Base-by-base conservation (phyloP, 2,888 invertebrate genomes). In the Parnassius smintheus region DNA sequence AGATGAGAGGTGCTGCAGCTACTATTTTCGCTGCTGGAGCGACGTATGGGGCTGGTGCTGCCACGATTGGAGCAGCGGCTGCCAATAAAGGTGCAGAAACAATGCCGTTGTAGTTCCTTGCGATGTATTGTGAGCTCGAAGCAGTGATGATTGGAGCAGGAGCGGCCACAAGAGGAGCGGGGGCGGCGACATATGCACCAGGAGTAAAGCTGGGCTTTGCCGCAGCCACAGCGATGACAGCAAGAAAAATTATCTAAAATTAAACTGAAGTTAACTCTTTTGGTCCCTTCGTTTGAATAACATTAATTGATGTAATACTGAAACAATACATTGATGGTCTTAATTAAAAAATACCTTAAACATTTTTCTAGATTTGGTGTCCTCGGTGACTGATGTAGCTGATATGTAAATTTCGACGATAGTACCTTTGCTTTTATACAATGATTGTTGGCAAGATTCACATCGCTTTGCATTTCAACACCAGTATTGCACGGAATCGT, bases 101-200 rank as follows among this genome's bases (percentile, higher is more conserved):
- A 25, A 80, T 55, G 2, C 85, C 83, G 71, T 95, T 94, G 85
- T 93, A 92, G 77, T 94, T 94, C 69, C 94, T 91, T 25, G 94
- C 89, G 71, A 94, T 81, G 64, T 94, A 93, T 78, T 95, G 94
- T 12, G 93, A 93, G 82, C 94, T 94, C 72, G 93, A 91, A 0
- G 95, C 93, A 0, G 95, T 94, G n/a, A 94, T 93, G 69, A 93
- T 90, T 9, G 93, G 92, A 1, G 93, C 92, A 2, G 89, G 88
- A 22, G 85, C 89, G 66, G 81, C 84, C 12, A 85, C 78, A n/a
- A 77, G 70, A 12, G 74, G 80, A 13, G 75, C 81, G 52, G 77
- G 79, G 46, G 72, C 77, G 56, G 78, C 74, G 7, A 76, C 72
- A 0, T 85, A 70, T 0, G 88, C 78, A 2, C 83, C 85, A 8